Evolutionary conservation across 1,140 invertebrate genomes (phyloP).

Genomic region (Asobara japonica): DNA sequence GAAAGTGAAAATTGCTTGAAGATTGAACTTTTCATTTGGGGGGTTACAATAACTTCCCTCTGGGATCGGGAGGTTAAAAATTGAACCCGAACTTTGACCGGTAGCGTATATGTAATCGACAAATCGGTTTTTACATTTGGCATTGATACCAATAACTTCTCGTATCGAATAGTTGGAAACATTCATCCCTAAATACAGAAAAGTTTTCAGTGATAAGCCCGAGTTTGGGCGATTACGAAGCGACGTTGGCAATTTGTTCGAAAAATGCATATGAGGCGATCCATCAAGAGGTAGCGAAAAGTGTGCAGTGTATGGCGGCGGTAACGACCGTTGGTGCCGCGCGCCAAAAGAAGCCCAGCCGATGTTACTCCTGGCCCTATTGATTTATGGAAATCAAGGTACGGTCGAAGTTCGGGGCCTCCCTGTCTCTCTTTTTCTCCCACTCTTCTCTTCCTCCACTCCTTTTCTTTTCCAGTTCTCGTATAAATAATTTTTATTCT

Average conservation of each 20-base stretch:
- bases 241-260: slow-evolving; percentile 39
- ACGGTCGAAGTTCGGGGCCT: slow-evolving; percentile 47
- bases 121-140: too few relatives aligned
- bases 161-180: neutral
- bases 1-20: too few relatives aligned
- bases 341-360: slow-evolving; percentile 34
- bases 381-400: slow-evolving; percentile 57
- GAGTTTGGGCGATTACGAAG: slow-evolving; percentile 19
- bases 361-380: slow-evolving; percentile 38
- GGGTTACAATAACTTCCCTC: too few relatives aligned
- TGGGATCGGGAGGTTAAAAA: too few relatives aligned
- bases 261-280: slow-evolving; percentile 43
- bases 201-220: neutral
- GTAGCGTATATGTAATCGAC: too few relatives aligned
- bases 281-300: slow-evolving; percentile 34
- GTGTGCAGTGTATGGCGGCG: slow-evolving; percentile 21
- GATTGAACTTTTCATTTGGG: too few relatives aligned
- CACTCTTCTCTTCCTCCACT: neutral
- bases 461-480: slow-evolving; percentile 41
- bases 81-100: too few relatives aligned
- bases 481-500: slow-evolving; percentile 53
- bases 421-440: neutral
- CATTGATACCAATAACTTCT: neutral
- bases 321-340: slow-evolving; percentile 34
- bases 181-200: neutral